Percentiles rank a stretch among this genome's conserved stretches.
Conservation (phyloP, 2,113 vertebrate species). For the Petaurus breviceps region DNA sequence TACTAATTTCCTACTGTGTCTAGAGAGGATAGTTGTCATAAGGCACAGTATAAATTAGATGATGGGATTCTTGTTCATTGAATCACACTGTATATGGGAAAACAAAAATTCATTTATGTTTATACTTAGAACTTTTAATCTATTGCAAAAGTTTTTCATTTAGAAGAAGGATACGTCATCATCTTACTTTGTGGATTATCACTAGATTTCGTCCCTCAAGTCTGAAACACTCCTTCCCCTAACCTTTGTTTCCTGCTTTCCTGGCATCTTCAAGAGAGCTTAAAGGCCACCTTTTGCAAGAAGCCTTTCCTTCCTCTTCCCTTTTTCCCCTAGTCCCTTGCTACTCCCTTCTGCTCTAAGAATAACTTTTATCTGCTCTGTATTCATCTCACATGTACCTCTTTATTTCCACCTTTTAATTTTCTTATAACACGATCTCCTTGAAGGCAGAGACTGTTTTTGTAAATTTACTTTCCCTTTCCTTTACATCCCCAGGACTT, state of each 20-base stretch:
- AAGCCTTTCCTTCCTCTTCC: not conserved
- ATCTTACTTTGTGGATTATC: not conserved
- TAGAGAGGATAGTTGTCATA: not conserved
- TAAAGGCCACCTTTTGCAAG: not conserved
- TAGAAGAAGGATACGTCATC: not conserved
- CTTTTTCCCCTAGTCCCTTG: not conserved
- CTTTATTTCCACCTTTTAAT: not conserved
- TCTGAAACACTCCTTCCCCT: not conserved
- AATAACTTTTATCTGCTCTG: not conserved
- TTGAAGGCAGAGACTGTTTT: not conserved
- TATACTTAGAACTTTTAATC: not conserved
- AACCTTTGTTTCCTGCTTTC: not conserved
- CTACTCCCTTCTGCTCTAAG: not conserved
- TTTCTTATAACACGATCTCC: not conserved
- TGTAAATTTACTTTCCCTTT: not conserved
- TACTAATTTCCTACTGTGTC: not conserved
- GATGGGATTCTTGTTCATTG: not conserved
- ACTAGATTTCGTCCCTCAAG: not conserved
- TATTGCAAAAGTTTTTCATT: not conserved
- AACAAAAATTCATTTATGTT: not conserved
- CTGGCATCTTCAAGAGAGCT: not conserved
- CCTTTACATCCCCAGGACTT: not conserved
- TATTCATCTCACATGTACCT: not conserved
- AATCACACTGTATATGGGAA: not conserved
- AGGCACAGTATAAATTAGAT: not conserved